Evolutionary conservation across 2,888 invertebrate genomes (phyloP).

Genomic region (Amaurobius ferox): DNA sequence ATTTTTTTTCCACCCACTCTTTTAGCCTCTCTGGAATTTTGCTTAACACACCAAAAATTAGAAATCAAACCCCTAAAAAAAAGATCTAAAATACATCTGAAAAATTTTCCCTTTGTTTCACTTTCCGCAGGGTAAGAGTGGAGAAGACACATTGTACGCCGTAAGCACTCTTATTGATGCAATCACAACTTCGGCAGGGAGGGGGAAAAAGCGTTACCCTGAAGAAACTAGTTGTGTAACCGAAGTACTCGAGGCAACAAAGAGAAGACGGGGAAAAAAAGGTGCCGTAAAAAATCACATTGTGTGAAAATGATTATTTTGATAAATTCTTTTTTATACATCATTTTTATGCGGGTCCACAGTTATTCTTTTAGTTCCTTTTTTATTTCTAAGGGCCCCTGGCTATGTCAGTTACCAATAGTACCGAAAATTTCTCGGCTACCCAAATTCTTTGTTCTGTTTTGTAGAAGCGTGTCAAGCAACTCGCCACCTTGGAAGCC

Average conservation of each 20-base stretch:
- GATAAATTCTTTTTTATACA: constrained; percentile 9
- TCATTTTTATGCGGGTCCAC: constrained; percentile 19
- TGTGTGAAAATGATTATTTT: constrained; percentile 19
- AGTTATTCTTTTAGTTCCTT: neutral
- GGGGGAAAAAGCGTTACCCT: constrained; percentile 5
- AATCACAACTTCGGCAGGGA: constrained; percentile 10
- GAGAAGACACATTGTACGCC: constrained; percentile 14
- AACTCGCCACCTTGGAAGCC: constrained; percentile 29
- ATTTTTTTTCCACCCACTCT: neutral
- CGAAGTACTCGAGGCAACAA: constrained; percentile 13
- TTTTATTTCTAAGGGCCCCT: constrained; percentile 7
- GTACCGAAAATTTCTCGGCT: neutral
- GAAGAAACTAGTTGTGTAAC: constrained; percentile 14
- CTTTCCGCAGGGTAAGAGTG: neutral
- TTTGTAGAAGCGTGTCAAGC: constrained; percentile 24
- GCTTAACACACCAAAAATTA: constrained; percentile 10
- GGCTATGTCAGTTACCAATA: neutral
- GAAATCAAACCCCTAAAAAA: neutral
- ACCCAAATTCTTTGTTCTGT: constrained; percentile 26
- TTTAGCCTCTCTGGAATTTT: neutral
- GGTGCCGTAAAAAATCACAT: constrained; percentile 7
- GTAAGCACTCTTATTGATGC: constrained; percentile 22
- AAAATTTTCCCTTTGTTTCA: constrained; percentile 8
- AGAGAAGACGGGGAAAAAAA: neutral
- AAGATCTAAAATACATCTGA: neutral